phyloP scores from a whole-genome alignment of 2,888 invertebrate species.

The Syrista parreyssii region DNA sequence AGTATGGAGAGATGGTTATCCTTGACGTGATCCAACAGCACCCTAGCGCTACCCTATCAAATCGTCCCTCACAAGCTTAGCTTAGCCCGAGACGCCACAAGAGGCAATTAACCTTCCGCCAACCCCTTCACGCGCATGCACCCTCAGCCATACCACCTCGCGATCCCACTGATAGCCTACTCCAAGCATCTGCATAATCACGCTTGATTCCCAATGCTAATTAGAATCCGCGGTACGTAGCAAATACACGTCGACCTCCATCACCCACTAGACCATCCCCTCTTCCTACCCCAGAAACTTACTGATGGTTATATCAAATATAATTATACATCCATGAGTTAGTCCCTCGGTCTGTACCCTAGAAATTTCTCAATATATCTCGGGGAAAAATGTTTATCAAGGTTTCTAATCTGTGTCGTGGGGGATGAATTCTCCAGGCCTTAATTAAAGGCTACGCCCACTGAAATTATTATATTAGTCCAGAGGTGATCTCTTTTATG shows the following conservation, averaged over 20 bases:
- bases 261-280: constrained; percentile 44
- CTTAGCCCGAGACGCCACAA: constrained; percentile 53
- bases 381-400: not conserved
- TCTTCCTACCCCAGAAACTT: constrained; percentile 16
- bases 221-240: constrained; percentile 57
- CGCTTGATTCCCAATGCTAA: constrained; percentile 63
- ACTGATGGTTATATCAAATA: not conserved
- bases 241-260: constrained; percentile 56
- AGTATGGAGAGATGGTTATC: constrained; percentile 43
- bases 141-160: constrained; percentile 18
- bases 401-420: not conserved
- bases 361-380: not conserved
- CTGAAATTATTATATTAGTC: not conserved
- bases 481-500: not conserved
- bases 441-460: not conserved
- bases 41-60: constrained; percentile 41
- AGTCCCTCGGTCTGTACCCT: not conserved
- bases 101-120: constrained; percentile 63
- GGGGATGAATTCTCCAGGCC: not conserved
- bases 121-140: constrained; percentile 46
- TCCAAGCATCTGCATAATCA: constrained; percentile 61
- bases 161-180: constrained; percentile 50
- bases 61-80: constrained; percentile 45
- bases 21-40: constrained; percentile 41
- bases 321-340: not conserved